Percentiles rank a stretch among this genome's conserved stretches.
Evolutionary conservation across 2,113 vertebrate species (phyloP).

Genomic region (Campylorhamphus procurvoides): DNA sequence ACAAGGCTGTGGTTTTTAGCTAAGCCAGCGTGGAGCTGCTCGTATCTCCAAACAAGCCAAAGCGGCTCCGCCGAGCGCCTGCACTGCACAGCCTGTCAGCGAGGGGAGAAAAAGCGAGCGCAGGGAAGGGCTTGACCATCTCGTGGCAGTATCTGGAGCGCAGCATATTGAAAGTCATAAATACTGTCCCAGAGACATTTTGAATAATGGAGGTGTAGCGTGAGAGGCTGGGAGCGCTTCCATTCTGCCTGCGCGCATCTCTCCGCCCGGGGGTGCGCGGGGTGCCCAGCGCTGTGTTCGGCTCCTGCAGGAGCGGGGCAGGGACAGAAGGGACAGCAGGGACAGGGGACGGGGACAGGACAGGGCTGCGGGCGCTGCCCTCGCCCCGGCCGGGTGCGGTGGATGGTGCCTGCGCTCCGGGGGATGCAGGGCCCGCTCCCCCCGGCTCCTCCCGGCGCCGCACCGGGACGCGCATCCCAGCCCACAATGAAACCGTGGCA

Average conservation of each 20-base stretch:
- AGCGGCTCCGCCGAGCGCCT: not conserved
- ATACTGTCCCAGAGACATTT: conserved; percentile 50
- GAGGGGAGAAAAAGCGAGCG: not conserved
- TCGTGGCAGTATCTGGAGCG: not conserved
- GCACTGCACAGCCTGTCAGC: not conserved
- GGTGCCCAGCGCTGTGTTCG: conserved; percentile 70
- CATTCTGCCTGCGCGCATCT: conserved; percentile 1
- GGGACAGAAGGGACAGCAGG: not conserved
- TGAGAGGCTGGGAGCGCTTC: conserved; percentile 59
- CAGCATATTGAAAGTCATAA: not conserved
- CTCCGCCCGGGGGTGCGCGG: conserved; percentile 53
- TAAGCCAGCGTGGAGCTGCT: not conserved
- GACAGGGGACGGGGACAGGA: not conserved
- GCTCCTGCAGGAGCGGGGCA: conserved; percentile 45
- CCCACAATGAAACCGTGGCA: not conserved
- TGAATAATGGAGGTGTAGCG: conserved; percentile 31
- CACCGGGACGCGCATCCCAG: not conserved
- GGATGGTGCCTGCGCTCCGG: not conserved
- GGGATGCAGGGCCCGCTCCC: not conserved
- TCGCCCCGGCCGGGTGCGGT: not conserved
- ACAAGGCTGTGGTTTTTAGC: not conserved
- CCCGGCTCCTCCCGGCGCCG: not conserved
- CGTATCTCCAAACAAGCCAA: not conserved
- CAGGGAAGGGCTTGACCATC: not conserved
- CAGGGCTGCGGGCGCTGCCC: not conserved